Conservation (phyloP, 1,140 invertebrate species). For the Hesperophylax magnus region DNA sequence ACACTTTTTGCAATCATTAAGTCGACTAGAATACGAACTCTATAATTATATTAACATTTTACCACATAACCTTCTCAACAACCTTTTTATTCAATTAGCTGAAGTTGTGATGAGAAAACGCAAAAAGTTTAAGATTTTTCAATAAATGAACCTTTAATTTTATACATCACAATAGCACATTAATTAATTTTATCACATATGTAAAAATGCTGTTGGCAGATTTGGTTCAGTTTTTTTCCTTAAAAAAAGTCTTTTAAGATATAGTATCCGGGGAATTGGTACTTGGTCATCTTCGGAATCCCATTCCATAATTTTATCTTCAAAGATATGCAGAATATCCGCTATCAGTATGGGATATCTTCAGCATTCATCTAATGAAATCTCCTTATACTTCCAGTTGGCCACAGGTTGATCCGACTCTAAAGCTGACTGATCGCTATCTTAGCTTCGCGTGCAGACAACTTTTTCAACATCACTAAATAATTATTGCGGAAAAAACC, state of each 20-base stretch:
- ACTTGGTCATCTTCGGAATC: not conserved
- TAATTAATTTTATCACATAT: too few species aligned
- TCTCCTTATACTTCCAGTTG: not conserved
- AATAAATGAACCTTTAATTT: too few species aligned
- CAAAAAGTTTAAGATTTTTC: not conserved
- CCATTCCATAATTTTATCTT: not conserved
- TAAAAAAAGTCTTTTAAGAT: too few species aligned
- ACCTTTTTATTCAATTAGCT: slow-evolving; percentile 19
- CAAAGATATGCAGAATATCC: slow-evolving; percentile 12
- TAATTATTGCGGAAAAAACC: slow-evolving; percentile 4
- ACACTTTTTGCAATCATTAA: slow-evolving; percentile 27
- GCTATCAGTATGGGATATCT: slow-evolving; percentile 24
- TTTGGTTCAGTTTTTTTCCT: too few species aligned
- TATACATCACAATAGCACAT: too few species aligned
- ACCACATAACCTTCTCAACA: not conserved
- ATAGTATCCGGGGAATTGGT: not conserved
- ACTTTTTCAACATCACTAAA: slow-evolving; percentile 20
- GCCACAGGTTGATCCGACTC: not conserved
- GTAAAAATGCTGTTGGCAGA: too few species aligned
- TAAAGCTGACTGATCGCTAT: slow-evolving; percentile 13
- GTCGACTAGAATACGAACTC: not conserved
- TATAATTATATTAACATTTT: slow-evolving; percentile 15
- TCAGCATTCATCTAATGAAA: slow-evolving; percentile 1
- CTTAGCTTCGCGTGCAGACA: slow-evolving; percentile 33
- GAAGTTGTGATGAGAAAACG: not conserved